Base-by-base conservation (phyloP, 2,888 invertebrate genomes). In the Bellardia pandia region DNA sequence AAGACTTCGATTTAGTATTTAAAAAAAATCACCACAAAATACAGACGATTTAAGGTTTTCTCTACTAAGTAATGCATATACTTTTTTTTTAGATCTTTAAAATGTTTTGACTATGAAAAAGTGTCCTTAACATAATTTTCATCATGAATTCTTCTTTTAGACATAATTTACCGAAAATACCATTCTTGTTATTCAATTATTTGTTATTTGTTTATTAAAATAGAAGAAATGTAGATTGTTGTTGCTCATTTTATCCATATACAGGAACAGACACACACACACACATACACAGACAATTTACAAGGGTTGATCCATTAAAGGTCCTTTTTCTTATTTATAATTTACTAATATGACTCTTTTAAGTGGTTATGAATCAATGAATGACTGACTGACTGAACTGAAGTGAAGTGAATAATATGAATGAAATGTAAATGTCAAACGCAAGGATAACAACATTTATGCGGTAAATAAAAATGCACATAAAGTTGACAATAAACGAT, bases 391-490 rank as follows among this genome's bases (percentile, higher is more conserved):
- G 58, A 60, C 45, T 68, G 45, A 68, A 68, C 37, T 53, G 71
- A 64, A 45, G 13, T 40, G 45, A 76, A 56, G 58, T 75, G 51
- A 75, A 66, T 81, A 75, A 81, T 56, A 78, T 74, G 86, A 86
- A 80, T 76, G 72, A 86, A 84, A 86, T 86, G 86, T 84, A 68
- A 86, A 86, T 86, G 86, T 86, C 86, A 86, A 86, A 86, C 83
- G 86, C 86, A 86, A 84, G 86, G 83, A 86, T 86, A 86, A 86
- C 83, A 83, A 66, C 86, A 80, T 83, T 84, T 86, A 84, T 86
- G 86, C 86, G 86, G 86, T 86, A 86, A 86, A 86, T 84, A 84
- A 86, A 84, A 86, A 84, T 86, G 86, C 86, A 86, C 83, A 86
- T 86, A 83, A 86, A 86, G 83, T 86, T 84, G 74, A 82, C 74